Conservation (phyloP, 2,888 invertebrate species). For the Aplocera efformata region DNA sequence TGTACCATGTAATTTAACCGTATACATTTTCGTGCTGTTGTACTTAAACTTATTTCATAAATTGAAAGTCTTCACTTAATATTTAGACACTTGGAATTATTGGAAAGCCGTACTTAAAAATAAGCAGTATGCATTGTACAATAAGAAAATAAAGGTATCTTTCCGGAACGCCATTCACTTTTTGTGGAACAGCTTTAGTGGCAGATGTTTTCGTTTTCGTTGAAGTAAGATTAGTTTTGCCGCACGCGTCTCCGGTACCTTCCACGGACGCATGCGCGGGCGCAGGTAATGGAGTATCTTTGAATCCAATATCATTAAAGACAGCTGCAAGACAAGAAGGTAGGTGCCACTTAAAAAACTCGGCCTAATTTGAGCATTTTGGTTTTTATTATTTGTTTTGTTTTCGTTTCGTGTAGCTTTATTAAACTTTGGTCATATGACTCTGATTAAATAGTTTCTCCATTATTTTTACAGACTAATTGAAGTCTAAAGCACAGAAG, state of each 20-base stretch:
- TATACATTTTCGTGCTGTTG: too few relatives aligned
- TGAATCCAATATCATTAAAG: slow-evolving; percentile 60
- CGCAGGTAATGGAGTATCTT: slow-evolving; percentile 46
- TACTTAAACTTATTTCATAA: too few relatives aligned
- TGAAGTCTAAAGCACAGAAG: too few relatives aligned
- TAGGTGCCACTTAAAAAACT: slow-evolving; percentile 43
- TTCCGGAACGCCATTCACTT: slow-evolving; percentile 8
- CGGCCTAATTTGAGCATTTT: slow-evolving; percentile 28
- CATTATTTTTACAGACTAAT: too few relatives aligned
- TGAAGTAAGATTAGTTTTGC: slow-evolving; percentile 45
- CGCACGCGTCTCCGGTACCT: slow-evolving; percentile 13
- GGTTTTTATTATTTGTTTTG: neutral
- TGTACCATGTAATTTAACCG: too few relatives aligned
- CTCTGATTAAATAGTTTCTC: too few relatives aligned
- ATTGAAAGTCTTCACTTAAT: too few relatives aligned
- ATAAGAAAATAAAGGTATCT: too few relatives aligned
- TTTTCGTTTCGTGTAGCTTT: slow-evolving; percentile 6
- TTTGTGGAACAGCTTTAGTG: slow-evolving; percentile 24
- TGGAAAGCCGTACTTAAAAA: too few relatives aligned
- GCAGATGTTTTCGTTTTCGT: slow-evolving; percentile 50
- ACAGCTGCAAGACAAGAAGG: slow-evolving; percentile 67
- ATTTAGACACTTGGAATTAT: too few relatives aligned
- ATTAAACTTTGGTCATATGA: too few relatives aligned
- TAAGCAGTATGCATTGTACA: too few relatives aligned
- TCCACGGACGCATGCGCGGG: slow-evolving; percentile 37